Evolutionary conservation across 2,888 invertebrate genomes (phyloP).

Genomic region (Andrena bucephala): DNA sequence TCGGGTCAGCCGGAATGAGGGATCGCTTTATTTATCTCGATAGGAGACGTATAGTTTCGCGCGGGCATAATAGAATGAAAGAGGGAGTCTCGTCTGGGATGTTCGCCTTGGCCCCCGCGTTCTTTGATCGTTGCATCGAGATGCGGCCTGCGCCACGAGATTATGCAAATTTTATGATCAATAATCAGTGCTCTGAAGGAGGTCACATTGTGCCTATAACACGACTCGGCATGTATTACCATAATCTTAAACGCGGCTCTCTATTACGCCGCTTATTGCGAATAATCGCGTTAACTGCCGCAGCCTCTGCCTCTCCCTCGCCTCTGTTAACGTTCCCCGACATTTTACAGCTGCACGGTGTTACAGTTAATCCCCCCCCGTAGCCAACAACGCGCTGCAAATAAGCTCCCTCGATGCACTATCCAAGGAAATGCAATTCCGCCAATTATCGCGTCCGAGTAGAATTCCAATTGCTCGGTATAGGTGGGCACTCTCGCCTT

Average conservation of each 20-base stretch:
- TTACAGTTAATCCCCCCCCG: slow-evolving; percentile 61
- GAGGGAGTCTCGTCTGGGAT: not conserved
- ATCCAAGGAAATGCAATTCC: slow-evolving; percentile 33
- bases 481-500: not conserved
- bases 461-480: slow-evolving; percentile 19
- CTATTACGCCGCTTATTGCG: slow-evolving; percentile 74
- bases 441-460: slow-evolving; percentile 29
- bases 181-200: slow-evolving; percentile 72
- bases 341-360: slow-evolving; percentile 59
- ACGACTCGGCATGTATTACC: slow-evolving; percentile 70
- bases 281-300: slow-evolving; percentile 75
- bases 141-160: slow-evolving; percentile 47
- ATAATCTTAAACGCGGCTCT: slow-evolving; percentile 74
- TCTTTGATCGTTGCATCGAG: slow-evolving; percentile 28
- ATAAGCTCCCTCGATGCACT: slow-evolving; percentile 35
- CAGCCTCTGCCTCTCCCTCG: slow-evolving; percentile 31
- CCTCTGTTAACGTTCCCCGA: slow-evolving; percentile 61
- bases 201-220: slow-evolving; percentile 67
- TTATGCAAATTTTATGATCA: slow-evolving; percentile 78
- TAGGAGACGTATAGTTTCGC: not conserved
- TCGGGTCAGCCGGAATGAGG: not conserved
- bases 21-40: not conserved
- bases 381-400: slow-evolving; percentile 33
- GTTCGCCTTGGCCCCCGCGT: not conserved
- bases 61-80: not conserved